Base-by-base conservation (phyloP, 2,797 vertebrate species). In the Poecilia picta region DNA sequence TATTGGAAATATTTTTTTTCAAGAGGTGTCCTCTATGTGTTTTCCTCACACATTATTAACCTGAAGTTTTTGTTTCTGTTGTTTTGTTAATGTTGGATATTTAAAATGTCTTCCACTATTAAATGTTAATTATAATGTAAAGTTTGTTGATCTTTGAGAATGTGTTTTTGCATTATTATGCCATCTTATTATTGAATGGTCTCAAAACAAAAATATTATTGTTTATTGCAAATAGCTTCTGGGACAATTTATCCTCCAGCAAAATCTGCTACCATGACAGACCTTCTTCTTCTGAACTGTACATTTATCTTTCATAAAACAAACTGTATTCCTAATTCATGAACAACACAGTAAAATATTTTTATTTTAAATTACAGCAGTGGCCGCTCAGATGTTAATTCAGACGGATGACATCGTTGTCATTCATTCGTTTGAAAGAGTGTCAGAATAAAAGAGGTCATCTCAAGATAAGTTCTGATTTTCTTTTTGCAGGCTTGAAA, bases 401-500 rank as follows among this genome's bases (percentile, higher is more conserved):
- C 23, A 18, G 73, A 74, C 0, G 5, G n/a, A 15, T 4, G 43
- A 0, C 10, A 8, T 51, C 45, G 16, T 18, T n/a, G 59, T 16
- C 18, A 4, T 25, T 4, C 18, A 5, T 46, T 6, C 43, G 64
- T 39, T 25, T 45, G 25, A n/a, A 41, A 71, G 59, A 13, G n/a
- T 80, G 51, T 70, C 11, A 73, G 72, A 64, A 76, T 71, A 74
- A 64, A 75, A 74, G 28, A 53, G 73, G 57, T 28, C 0, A 1
- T 36, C 33, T 74, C 57, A 7, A 70, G 74, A 7, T 71, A 75
- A 31, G 82, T 86, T 81, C 77, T 23, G 43, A 28, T 23, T 45
- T 70, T 64, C 46, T 80, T 55, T 55, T 83, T 77, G 53, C 89
- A 96, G 96, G 77, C 81, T 94, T 77, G 90, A 92, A 41, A 95